Evolutionary conservation across 2,113 vertebrate genomes (phyloP).

Genomic region (Amphilophus citrinellus): DNA sequence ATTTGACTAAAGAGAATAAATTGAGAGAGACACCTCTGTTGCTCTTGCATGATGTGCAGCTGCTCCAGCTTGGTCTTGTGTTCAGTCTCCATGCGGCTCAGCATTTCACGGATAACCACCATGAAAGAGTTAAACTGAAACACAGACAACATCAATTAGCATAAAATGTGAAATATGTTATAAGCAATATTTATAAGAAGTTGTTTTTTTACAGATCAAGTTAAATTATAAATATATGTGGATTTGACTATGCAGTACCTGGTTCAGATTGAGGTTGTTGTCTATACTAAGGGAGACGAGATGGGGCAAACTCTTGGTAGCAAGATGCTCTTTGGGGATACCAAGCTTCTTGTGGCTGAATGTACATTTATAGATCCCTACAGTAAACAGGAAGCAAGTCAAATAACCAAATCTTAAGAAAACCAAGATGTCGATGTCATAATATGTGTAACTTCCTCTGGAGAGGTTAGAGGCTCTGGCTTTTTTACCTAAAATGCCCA

Average conservation of each 20-base stretch:
- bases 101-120: slow-evolving; percentile 96
- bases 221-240: background rate
- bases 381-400: background rate
- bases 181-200: background rate
- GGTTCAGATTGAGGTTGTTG: slow-evolving; percentile 97
- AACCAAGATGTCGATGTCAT: background rate
- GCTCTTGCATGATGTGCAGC: slow-evolving; percentile 96
- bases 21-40: slow-evolving; percentile 89
- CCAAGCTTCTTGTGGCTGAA: slow-evolving; percentile 98
- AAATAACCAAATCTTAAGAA: background rate
- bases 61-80: slow-evolving; percentile 99
- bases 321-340: slow-evolving; percentile 97
- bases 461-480: background rate
- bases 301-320: slow-evolving; percentile 93
- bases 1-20: slow-evolving; percentile 1
- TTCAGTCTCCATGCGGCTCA: slow-evolving; percentile 92
- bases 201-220: background rate
- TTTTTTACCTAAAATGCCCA: slow-evolving; percentile 95
- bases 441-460: background rate
- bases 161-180: background rate
- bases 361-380: slow-evolving; percentile 99
- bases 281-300: slow-evolving; percentile 97
- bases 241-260: slow-evolving; percentile 80
- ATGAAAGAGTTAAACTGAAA: slow-evolving; percentile 98
- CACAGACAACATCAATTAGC: background rate